A percentile compares a stretch with the other conserved stretches of the same genome.
phyloP scores from a whole-genome alignment of 2,888 invertebrate species.

The Eustalomyia histrio region DNA sequence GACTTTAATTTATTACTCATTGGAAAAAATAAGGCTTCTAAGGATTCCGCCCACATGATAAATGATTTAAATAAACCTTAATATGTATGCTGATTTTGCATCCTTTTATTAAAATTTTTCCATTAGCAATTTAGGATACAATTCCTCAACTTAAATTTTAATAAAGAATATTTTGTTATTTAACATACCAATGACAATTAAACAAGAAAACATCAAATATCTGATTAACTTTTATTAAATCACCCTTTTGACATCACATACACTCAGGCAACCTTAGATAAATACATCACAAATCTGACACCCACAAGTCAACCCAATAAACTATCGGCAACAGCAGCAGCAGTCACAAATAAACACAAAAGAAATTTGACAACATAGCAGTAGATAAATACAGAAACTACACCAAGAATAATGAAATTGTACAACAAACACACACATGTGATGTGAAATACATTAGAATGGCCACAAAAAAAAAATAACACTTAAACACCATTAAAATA shows the following conservation, averaged over 20 bases:
- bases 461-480: slow-evolving; percentile 57
- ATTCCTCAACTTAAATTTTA: no score
- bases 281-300: slow-evolving; percentile 43
- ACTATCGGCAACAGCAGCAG: slow-evolving; percentile 17
- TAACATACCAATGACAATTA: background rate
- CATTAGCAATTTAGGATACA: no score
- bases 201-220: slow-evolving; percentile 5
- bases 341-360: slow-evolving; percentile 24
- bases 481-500: slow-evolving; percentile 55
- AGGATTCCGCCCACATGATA: no score
- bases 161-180: background rate
- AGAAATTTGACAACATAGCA: slow-evolving; percentile 64
- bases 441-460: slow-evolving; percentile 61
- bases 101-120: no score
- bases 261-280: slow-evolving; percentile 3
- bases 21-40: no score
- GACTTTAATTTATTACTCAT: no score
- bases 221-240: slow-evolving; percentile 52
- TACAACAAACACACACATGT: slow-evolving; percentile 20
- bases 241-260: slow-evolving; percentile 53
- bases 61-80: no score
- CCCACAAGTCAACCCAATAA: slow-evolving; percentile 58
- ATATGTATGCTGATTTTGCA: no score
- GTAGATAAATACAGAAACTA: slow-evolving; percentile 8
- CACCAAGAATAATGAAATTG: slow-evolving; percentile 15